Evolutionary conservation across 2,888 invertebrate species (phyloP), one percentile per base, ranked within the genome.

Genomic region (Scaptodrosophila latifasciaeformis): DNA sequence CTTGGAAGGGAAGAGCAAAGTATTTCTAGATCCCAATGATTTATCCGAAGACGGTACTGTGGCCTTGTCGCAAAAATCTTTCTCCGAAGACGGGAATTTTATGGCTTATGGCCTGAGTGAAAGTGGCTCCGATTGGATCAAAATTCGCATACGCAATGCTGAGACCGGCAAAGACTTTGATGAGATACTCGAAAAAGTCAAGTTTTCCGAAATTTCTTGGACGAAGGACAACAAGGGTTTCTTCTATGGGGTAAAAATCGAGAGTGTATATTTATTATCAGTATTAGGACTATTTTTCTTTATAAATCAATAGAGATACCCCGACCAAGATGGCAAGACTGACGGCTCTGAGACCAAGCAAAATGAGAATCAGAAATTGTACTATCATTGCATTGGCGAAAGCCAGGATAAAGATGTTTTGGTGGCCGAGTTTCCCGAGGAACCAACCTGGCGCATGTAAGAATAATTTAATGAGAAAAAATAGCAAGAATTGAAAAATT

Each of bases 71-170:
- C 90, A 90, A 59, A 91, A 90, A 40, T 88, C 91, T 21, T 97
- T 96, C 87, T 95, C 96, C 1, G 93, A 97, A 77, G 93, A 99
- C 88, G 97, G 97, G 10, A 89, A 90, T 77, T 92, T 91, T 19
- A 92, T 95, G 87, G 97, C 97, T 0, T 99, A 97, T 87, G 96
- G 94, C 0, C 88, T 99, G 1, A 96, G 96, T 67, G 91, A 91
- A 59, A 96, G 95, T 85, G 99, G 99, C 0, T 97, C 97, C 1
- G 99, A 99, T 86, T 99, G 99, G 99, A 91, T 93, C 65, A 95
- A 94, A 45, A 95, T 99, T 76, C 92, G 92, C 80, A 91, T 95
- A 69, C 92, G 92, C 70, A 90, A 93, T 87, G 92, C 93, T 0
- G 89, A 85, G 35, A 85, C 88, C 87, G 94, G 94, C 49, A 89